A percentile compares a stretch with the other conserved stretches of the same genome.
phyloP scores from a whole-genome alignment of 2,113 vertebrate species.

The Leucopternis melanops region DNA sequence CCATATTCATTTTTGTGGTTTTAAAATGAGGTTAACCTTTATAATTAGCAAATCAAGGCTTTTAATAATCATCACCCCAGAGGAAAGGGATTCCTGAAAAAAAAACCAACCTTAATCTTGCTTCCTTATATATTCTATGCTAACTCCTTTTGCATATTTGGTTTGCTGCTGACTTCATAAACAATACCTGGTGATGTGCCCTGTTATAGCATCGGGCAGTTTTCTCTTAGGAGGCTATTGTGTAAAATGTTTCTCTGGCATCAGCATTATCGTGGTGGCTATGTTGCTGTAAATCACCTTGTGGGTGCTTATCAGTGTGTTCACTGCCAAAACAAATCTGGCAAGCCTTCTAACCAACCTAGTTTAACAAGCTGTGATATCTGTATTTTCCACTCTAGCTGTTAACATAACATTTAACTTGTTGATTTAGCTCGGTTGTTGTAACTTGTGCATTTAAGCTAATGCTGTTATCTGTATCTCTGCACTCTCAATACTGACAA shows the following conservation, averaged over 20 bases:
- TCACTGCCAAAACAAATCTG: not conserved
- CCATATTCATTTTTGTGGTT: not conserved
- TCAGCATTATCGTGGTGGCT: not conserved
- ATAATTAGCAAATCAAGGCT: not conserved
- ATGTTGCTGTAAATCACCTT: not conserved
- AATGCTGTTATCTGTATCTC: not conserved
- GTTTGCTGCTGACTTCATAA: not conserved
- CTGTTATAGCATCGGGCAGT: not conserved
- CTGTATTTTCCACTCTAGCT: not conserved
- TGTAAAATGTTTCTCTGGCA: not conserved
- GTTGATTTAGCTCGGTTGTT: not conserved
- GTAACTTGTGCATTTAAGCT: not conserved
- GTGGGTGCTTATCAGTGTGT: not conserved
- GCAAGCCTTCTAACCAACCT: not conserved
- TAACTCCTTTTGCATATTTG: not conserved
- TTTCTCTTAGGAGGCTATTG: not conserved
- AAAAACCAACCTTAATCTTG: not conserved
- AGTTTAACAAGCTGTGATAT: not conserved
- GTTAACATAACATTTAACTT: not conserved
- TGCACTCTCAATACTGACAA: not conserved
- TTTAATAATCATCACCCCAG: not conserved
- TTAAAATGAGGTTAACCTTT: constrained; percentile 4
- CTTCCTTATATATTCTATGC: not conserved
- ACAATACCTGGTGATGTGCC: not conserved
- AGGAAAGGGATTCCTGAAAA: not conserved